Evolutionary conservation across 2,888 invertebrate genomes (phyloP).

Genomic region (Lithophane ornitopus): DNA sequence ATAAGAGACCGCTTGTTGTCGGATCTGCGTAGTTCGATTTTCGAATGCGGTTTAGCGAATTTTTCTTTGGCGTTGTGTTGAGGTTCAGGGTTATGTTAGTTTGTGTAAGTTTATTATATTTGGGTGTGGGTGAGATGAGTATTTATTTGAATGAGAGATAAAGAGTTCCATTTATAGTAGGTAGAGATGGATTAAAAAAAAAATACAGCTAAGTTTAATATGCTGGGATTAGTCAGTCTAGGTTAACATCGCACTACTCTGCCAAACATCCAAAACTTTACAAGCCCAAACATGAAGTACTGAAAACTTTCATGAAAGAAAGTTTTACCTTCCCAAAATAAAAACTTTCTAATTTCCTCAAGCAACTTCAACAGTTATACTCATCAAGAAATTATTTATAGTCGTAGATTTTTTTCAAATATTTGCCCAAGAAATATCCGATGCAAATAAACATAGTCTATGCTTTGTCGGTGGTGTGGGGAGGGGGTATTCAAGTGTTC

Average conservation of each 20-base stretch:
- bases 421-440: slow-evolving; percentile 76
- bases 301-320: slow-evolving; percentile 6
- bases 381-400: slow-evolving; percentile 37
- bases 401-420: slow-evolving; percentile 67
- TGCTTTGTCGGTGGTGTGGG: slow-evolving; percentile 67
- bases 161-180: too few relatives aligned
- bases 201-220: not conserved
- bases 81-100: slow-evolving; percentile 40
- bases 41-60: slow-evolving; percentile 80
- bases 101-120: slow-evolving; percentile 46
- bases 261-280: not conserved
- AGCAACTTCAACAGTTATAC: slow-evolving; percentile 2
- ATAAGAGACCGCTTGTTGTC: slow-evolving; percentile 90
- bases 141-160: not conserved
- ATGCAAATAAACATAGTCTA: slow-evolving; percentile 87
- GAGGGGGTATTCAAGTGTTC: slow-evolving; percentile 81
- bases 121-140: not conserved
- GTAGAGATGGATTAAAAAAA: too few relatives aligned
- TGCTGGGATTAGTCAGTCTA: not conserved
- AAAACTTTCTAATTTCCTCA: not conserved
- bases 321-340: not conserved
- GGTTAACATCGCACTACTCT: not conserved
- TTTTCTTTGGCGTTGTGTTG: slow-evolving; percentile 57
- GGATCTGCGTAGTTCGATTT: slow-evolving; percentile 87
- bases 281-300: not conserved